phyloP scores from a whole-genome alignment of 2,888 invertebrate genomes.

The Mesorhabditis belari region DNA sequence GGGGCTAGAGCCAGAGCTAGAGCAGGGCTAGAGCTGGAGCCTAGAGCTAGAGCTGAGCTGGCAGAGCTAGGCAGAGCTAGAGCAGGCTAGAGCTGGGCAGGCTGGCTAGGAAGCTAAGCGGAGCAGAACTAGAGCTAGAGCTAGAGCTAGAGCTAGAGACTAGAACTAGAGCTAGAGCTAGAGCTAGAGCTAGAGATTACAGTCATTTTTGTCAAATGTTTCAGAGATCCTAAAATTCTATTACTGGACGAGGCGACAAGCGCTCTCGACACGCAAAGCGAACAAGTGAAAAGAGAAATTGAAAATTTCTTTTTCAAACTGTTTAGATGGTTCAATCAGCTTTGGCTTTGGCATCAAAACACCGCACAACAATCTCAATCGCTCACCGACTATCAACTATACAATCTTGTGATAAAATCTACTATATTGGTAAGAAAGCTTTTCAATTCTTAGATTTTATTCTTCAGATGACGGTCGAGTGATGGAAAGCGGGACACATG shows the following conservation, averaged over 20 bases:
- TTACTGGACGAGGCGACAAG: not conserved
- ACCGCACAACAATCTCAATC: not conserved
- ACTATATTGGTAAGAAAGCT: not conserved
- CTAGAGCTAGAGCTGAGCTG: too few species aligned
- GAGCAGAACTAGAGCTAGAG: too few species aligned
- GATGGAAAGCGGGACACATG: not conserved
- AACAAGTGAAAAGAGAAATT: not conserved
- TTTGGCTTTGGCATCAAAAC: not conserved
- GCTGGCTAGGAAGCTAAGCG: too few species aligned
- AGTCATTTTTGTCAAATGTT: not conserved
- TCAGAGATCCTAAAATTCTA: not conserved
- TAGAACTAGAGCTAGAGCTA: too few species aligned
- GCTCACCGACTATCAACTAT: not conserved
- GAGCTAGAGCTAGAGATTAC: too few species aligned
- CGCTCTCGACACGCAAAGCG: not conserved
- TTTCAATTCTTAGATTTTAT: not conserved
- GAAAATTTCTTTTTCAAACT: not conserved
- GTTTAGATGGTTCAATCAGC: not conserved
- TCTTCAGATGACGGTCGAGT: not conserved
- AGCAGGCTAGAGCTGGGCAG: too few species aligned
- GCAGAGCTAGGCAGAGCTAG: too few species aligned
- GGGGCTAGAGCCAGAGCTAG: too few species aligned
- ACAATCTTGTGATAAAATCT: not conserved
- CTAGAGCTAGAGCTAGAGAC: too few species aligned
- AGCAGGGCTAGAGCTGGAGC: too few species aligned